Evolutionary conservation across 2,888 invertebrate genomes (phyloP), one percentile per base, ranked within the genome.

Genomic region (Autographa pulchrina): DNA sequence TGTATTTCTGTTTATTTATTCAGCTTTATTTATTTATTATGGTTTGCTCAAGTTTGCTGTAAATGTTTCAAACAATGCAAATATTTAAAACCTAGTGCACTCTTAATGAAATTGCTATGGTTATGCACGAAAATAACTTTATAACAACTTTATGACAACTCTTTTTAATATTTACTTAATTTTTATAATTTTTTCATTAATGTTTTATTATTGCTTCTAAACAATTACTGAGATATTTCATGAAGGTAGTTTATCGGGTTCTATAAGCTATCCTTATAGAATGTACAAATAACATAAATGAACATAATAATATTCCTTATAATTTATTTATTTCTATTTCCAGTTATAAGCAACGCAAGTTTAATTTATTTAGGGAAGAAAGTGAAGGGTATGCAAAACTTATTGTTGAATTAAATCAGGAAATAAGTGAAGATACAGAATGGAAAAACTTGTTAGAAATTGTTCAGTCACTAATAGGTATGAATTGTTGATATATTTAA

Each of bases 311-410:
- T 48, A 32, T 48, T 61, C n/a, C 31, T 61, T 32, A 60, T 61
- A 13, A 13, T 20, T 11, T 25, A 25, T 20, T 68, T 74, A 79
- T 75, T 73, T n/a, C 4, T 0, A 54, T 41, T 97, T 97, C 76
- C 93, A 99, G 99, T 93, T 99, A 99, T 93, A 99, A 99, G 92
- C 99, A 99, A 93, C 97, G 99, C 86, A 99, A 99, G 90, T 99
- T 99, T 93, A 99, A 99, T 96, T 96, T 99, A 86, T 98, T 99
- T 90, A 97, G 99, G 68, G 99, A 99, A 96, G 99, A 99, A 96
- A 99, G 98, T 94, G 99, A 99, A 96, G 99, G 99, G 8, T 99
- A 99, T 96, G 98, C 99, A 2, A 99, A 99, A 93, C 96, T 99
- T 61, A 97, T 99, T 71, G 98, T 98, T 20, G 99, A 99, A 96